Evolutionary conservation across 2,797 vertebrate genomes (phyloP).

Genomic region (Pelodytes ibericus): DNA sequence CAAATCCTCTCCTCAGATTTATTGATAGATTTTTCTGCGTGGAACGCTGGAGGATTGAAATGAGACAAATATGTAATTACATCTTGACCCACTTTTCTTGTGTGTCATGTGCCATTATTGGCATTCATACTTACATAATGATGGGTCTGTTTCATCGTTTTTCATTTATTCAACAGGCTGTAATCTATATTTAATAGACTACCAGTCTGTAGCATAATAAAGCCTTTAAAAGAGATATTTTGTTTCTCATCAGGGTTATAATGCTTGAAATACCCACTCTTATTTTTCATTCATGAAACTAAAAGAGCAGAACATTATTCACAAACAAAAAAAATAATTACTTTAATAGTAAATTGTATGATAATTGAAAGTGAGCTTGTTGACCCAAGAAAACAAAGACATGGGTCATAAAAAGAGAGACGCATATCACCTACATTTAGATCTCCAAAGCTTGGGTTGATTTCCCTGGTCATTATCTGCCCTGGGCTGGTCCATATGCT

Average conservation of each 20-base stretch:
- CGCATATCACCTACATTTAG: no score
- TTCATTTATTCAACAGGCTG: constrained; percentile 81
- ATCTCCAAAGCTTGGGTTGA: no score
- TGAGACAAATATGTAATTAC: constrained; percentile 77
- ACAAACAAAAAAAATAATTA: constrained; percentile 72
- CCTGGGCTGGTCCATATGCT: no score
- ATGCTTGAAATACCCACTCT: constrained; percentile 80
- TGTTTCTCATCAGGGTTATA: constrained; percentile 74
- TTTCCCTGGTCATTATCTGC: no score
- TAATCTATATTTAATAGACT: constrained; percentile 85
- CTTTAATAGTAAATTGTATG: constrained; percentile 76
- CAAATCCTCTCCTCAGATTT: constrained; percentile 6
- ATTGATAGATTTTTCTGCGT: constrained; percentile 64
- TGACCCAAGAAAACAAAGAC: background rate
- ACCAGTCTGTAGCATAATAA: constrained; percentile 80
- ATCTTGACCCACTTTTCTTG: constrained; percentile 74
- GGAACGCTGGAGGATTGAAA: constrained; percentile 71
- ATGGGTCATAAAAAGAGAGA: no score
- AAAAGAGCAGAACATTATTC: constrained; percentile 78
- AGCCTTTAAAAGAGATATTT: constrained; percentile 79
- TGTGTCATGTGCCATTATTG: constrained; percentile 75
- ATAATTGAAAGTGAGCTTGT: constrained; percentile 67
- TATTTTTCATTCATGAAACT: constrained; percentile 80
- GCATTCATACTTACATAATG: constrained; percentile 73
- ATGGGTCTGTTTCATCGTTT: constrained; percentile 74